phyloP scores from a whole-genome alignment of 2,888 invertebrate species.

The Poecilobothrus nobilitatus region DNA sequence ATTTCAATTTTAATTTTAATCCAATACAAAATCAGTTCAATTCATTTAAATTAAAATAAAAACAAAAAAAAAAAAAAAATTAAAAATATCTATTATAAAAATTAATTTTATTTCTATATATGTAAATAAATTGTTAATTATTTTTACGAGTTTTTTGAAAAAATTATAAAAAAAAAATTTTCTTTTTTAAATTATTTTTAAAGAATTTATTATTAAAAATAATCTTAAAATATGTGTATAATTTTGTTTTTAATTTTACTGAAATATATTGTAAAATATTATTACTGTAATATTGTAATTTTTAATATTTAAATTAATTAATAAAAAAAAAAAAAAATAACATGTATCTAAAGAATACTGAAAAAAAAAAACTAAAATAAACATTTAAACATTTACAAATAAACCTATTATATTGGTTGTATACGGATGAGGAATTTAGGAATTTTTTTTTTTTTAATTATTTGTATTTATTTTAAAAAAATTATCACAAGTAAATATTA shows the following conservation, averaged over 20 bases:
- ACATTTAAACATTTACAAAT: too few relatives aligned
- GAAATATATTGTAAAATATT: neutral
- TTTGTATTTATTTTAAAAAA: too few relatives aligned
- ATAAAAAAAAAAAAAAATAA: neutral
- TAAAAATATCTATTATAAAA: too few relatives aligned
- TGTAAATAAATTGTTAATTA: conserved; percentile 6
- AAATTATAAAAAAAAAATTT: neutral
- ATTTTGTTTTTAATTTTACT: neutral
- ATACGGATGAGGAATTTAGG: neutral
- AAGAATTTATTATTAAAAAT: too few relatives aligned
- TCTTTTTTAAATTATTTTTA: neutral
- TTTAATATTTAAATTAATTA: neutral
- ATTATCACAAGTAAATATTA: too few relatives aligned
- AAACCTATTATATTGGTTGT: neutral
- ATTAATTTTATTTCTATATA: neutral
- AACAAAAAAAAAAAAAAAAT: too few relatives aligned
- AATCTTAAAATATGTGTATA: neutral
- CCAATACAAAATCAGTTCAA: too few relatives aligned
- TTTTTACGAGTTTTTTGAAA: neutral
- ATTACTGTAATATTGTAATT: neutral
- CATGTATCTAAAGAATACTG: too few relatives aligned
- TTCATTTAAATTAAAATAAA: too few relatives aligned
- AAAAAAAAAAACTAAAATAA: too few relatives aligned
- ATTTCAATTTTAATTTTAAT: too few relatives aligned
- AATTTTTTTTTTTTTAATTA: neutral